Percentiles rank a stretch among this genome's conserved stretches.
Conservation (phyloP, 1,140 invertebrate genomes). For the Ips nitidus region DNA sequence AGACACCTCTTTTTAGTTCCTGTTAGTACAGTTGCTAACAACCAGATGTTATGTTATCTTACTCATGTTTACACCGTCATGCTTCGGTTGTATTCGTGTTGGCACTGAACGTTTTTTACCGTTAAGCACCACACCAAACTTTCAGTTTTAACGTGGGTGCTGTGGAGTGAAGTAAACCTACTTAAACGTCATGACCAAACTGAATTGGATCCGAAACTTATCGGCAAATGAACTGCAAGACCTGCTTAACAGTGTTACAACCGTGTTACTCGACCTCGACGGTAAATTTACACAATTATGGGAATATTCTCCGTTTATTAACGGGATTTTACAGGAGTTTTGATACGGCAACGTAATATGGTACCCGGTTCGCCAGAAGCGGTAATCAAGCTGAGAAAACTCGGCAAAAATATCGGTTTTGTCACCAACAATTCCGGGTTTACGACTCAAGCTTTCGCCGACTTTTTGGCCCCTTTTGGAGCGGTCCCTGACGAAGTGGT, state of each 20-base stretch:
- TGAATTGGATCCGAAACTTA: background rate
- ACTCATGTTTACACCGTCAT: too few species aligned
- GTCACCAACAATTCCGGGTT: constrained; percentile 13
- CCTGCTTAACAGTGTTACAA: background rate
- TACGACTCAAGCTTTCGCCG: background rate
- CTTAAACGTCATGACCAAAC: background rate
- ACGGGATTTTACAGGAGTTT: constrained; percentile 22
- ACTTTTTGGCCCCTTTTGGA: background rate
- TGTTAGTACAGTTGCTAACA: too few species aligned
- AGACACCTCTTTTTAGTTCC: too few species aligned
- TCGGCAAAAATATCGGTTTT: constrained; percentile 17
- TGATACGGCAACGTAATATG: background rate
- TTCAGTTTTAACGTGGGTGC: too few species aligned
- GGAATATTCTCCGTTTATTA: background rate
- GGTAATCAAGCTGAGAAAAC: constrained; percentile 14
- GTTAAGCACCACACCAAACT: too few species aligned
- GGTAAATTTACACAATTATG: constrained; percentile 8
- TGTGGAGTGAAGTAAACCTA: too few species aligned
- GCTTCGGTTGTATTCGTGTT: too few species aligned
- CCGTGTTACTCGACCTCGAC: constrained; percentile 8
- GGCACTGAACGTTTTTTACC: too few species aligned
- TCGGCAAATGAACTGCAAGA: background rate
- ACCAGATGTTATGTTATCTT: too few species aligned
- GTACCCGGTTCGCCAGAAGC: constrained; percentile 6
- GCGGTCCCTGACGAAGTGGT: constrained; percentile 12